Base-by-base conservation (phyloP, 2,113 vertebrate genomes). In the Oryzias melastigma region DNA sequence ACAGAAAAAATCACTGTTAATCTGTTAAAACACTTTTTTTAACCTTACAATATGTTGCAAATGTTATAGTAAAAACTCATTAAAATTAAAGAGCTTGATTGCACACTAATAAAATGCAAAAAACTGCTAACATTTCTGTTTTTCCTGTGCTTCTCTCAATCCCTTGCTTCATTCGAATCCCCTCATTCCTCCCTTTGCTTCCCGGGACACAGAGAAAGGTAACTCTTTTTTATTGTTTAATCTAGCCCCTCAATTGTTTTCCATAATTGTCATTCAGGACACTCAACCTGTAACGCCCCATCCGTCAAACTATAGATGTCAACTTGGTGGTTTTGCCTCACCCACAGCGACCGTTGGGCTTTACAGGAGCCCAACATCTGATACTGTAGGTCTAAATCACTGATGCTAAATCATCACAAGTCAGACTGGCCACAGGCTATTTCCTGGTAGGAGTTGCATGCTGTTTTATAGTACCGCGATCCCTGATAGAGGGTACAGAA, bases 141-240 rank as follows among this genome's bases (percentile, higher is more conserved):
- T 27, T 52, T 52, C 52, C n/a, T 29, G 19, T 65, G 7, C 5
- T 44, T 50, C 54, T 42, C 15, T 29, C 7, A 14, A 56, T 58
- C 25, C 25, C 25, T 47, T n/a, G 15, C 20, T 20, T 25, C 47
- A 10, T 42, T 22, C 29, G 45, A 20, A 47, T 25, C 16, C 42
- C 2, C 48, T 35, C 25, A 5, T 43, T 15, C 1, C 54, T 35
- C 54, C 54, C 65, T 15, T 51, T 80, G 83, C 78, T 78, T 73
- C 60, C 73, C 4, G 61, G 88, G 78, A 85, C 49, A 64, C 84
- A 90, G 88, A 85, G 88, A 90, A 89, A 89, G 88, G 88, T 90
- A 88, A 87, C 67, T 50, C 46, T n/a, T 58, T 40, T 55, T 46
- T 7, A 44, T 60, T 44, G 14, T 50, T 50, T 14, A 22, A 52